Conservation (phyloP, 2,113 vertebrate genomes). For the Vombatus ursinus region DNA sequence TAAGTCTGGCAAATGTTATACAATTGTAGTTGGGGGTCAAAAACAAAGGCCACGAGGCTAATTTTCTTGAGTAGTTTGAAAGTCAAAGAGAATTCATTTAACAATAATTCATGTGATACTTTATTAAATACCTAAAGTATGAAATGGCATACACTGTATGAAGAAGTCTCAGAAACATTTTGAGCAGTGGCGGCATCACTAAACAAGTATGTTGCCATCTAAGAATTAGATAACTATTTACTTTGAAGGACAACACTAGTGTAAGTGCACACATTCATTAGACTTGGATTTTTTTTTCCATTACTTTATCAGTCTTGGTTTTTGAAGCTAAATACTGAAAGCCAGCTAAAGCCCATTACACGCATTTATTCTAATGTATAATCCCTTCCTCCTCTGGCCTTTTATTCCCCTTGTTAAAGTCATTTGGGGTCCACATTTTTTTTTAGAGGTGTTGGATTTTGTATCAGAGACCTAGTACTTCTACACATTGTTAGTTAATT, state of each 20-base stretch:
- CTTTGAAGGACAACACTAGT: not conserved
- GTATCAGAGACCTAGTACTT: not conserved
- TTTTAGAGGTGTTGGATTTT: not conserved
- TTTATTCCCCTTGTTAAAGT: not conserved
- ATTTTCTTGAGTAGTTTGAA: not conserved
- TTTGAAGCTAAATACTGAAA: not conserved
- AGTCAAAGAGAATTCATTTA: not conserved
- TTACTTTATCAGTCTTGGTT: not conserved
- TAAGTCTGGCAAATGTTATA: not conserved
- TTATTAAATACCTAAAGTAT: not conserved
- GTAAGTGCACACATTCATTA: not conserved
- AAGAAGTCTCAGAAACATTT: not conserved
- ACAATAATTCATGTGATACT: not conserved
- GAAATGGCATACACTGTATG: not conserved
- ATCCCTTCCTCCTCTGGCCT: not conserved
- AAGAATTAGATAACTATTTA: not conserved
- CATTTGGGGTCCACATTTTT: not conserved
- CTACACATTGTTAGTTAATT: not conserved
- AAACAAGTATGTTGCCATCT: not conserved
- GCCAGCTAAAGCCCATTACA: not conserved
- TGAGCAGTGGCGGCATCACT: not conserved
- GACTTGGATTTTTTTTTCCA: not conserved
- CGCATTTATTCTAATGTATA: not conserved
- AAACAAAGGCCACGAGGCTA: not conserved
- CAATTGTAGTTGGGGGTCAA: not conserved